Conservation (phyloP, 2,797 vertebrate species). For the Scarus forsteni region DNA sequence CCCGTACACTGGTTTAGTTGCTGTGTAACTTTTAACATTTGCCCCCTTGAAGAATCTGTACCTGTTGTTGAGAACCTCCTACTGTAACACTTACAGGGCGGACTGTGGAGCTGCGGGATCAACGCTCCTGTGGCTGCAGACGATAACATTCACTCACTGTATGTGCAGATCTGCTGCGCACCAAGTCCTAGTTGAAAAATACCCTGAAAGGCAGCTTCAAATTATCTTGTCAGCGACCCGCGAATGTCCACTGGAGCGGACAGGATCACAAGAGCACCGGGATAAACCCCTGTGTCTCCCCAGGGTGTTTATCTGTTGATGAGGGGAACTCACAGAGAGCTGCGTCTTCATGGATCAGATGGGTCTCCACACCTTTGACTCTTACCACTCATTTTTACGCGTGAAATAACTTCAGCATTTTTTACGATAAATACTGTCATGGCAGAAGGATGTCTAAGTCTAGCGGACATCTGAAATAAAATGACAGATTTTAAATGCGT, state of each 20-base stretch:
- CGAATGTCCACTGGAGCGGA: conserved; percentile 2
- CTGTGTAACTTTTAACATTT: not conserved
- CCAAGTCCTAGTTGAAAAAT: conserved; percentile 22
- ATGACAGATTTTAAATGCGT: conserved; percentile 2
- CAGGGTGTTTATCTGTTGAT: not conserved
- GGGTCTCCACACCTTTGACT: conserved; percentile 28
- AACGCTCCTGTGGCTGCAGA: conserved; percentile 16
- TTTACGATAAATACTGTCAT: not conserved
- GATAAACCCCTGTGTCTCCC: conserved; percentile 12
- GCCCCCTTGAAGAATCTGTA: not conserved
- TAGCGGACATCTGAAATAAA: not conserved
- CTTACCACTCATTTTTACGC: conserved; percentile 16
- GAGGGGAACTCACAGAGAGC: conserved; percentile 4
- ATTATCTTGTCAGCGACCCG: conserved; percentile 40
- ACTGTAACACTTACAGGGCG: conserved; percentile 1
- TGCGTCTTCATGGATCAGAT: conserved; percentile 13
- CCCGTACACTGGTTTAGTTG: not conserved
- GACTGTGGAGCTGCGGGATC: conserved; percentile 22
- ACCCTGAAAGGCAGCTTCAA: conserved; percentile 27
- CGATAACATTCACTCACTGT: conserved; percentile 4
- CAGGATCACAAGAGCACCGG: conserved; percentile 3
- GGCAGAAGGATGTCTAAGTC: not conserved
- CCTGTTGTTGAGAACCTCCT: not conserved
- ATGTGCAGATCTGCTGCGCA: not conserved
- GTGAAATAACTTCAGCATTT: not conserved